Evolutionary conservation across 2,113 vertebrate genomes (phyloP).

Genomic region (Macroglossus sobrinus): DNA sequence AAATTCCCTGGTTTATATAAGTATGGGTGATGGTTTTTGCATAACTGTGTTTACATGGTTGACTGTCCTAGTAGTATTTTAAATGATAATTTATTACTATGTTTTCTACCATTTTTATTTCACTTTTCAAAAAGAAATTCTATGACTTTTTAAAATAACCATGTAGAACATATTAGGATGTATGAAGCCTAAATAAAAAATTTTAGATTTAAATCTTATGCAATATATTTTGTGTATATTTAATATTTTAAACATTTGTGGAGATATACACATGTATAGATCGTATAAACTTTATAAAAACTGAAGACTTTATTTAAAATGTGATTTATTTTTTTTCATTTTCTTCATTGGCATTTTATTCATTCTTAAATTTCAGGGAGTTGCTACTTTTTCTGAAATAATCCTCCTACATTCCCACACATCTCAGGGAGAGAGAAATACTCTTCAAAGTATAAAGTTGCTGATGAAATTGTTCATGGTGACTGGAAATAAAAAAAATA

Average conservation of each 20-base stretch:
- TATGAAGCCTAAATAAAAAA: background rate
- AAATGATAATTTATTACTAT: background rate
- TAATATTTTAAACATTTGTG: background rate
- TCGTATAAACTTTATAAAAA: background rate
- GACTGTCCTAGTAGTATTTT: background rate
- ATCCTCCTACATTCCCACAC: background rate
- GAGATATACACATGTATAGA: background rate
- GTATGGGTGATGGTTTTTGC: background rate
- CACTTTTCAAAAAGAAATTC: background rate
- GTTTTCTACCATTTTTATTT: background rate
- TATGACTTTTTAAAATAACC: background rate
- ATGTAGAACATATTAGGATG: background rate
- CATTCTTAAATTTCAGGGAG: background rate
- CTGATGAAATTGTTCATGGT: background rate
- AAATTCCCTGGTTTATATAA: background rate
- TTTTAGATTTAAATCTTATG: background rate
- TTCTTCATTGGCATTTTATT: background rate
- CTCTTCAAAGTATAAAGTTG: background rate
- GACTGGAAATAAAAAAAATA: background rate
- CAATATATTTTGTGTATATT: background rate
- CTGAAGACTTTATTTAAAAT: background rate
- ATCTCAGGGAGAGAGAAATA: background rate
- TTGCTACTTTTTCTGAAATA: background rate
- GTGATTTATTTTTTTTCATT: background rate
- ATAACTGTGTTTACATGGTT: background rate